phyloP scores from a whole-genome alignment of 1,140 invertebrate species.

The Platyscapa corneri region DNA sequence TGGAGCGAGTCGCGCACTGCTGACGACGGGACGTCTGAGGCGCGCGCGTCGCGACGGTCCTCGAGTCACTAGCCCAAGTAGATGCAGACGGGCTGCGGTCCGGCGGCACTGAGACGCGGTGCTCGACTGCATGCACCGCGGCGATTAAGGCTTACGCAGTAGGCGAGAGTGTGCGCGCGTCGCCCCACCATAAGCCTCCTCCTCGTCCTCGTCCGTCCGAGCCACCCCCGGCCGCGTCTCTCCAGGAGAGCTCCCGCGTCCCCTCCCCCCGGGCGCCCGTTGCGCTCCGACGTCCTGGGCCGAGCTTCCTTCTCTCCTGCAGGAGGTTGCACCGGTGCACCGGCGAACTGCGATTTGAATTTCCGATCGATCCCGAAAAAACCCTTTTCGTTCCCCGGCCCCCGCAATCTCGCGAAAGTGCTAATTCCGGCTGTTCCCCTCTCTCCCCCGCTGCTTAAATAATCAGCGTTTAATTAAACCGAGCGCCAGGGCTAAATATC shows the following conservation, averaged over 20 bases:
- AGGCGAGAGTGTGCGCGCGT: conserved; percentile 34
- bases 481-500: no score
- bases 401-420: no score
- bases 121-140: conserved; percentile 66
- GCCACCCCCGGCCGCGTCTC: no score
- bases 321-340: no score
- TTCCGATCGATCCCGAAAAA: no score
- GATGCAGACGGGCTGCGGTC: conserved; percentile 52
- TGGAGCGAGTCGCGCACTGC: neutral
- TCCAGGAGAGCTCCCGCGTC: neutral
- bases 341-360: neutral
- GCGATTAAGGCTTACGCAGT: neutral
- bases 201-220: neutral
- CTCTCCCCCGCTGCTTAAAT: no score
- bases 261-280: neutral
- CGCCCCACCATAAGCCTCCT: conserved; percentile 28
- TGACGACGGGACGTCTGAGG: neutral
- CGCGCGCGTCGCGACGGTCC: neutral
- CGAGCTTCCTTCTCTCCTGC: neutral
- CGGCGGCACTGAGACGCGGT: conserved; percentile 65
- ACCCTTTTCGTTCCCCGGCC: no score
- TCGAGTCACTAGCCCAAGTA: neutral
- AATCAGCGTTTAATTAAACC: no score
- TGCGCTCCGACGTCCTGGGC: neutral
- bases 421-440: no score